Percentiles rank a stretch among this genome's conserved stretches.
Conservation (phyloP, 2,113 vertebrate genomes). For the Rhinichthys klamathensis region DNA sequence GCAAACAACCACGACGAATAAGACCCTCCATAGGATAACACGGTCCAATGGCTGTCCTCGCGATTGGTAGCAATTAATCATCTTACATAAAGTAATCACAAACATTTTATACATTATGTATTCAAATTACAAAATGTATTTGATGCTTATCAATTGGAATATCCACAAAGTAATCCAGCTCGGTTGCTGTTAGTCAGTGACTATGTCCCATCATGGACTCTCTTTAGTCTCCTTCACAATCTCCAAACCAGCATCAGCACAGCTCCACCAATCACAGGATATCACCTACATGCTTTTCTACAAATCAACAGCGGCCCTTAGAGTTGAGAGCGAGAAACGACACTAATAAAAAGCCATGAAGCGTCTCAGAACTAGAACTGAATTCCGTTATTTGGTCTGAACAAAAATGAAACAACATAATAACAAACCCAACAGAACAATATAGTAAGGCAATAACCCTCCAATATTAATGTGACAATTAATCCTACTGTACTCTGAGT, state of each 20-base stretch:
- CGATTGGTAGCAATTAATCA: neutral
- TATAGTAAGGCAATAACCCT: no score
- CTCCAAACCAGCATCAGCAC: neutral
- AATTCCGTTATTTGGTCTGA: accelerated
- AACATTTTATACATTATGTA: neutral
- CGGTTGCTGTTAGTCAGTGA: neutral
- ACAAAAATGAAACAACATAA: no score
- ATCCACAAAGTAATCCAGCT: neutral
- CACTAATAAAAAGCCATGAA: neutral
- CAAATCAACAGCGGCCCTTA: slow-evolving; percentile 55
- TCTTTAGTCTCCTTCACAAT: neutral
- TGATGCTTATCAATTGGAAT: neutral
- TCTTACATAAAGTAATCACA: no score
- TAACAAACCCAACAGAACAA: no score
- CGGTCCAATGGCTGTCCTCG: neutral
- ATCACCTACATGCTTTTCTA: neutral
- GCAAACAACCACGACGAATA: slow-evolving; percentile 6
- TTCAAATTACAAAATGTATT: neutral
- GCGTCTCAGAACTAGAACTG: accelerated
- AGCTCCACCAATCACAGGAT: neutral
- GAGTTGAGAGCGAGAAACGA: slow-evolving; percentile 33
- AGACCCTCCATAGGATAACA: slow-evolving; percentile 16
- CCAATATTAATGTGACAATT: no score
- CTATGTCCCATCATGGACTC: neutral
- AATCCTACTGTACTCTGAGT: no score